phyloP scores from a whole-genome alignment of 2,113 vertebrate species.

The Nothoprocta pentlandii region DNA sequence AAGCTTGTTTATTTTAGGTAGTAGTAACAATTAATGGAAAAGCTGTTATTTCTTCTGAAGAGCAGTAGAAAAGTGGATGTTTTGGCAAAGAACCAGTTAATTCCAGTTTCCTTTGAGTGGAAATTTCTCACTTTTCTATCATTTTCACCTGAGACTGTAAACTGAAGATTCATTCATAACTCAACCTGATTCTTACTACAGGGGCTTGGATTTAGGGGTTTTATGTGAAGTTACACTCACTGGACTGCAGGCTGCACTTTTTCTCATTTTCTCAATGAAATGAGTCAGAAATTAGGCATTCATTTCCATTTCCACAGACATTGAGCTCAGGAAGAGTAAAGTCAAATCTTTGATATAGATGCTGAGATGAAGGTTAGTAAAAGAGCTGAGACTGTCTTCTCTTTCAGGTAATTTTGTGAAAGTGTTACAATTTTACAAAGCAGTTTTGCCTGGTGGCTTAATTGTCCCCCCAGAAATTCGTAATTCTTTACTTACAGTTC shows the following conservation, averaged over 20 bases:
- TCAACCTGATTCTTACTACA: not conserved
- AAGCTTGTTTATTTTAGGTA: not conserved
- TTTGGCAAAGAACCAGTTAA: not conserved
- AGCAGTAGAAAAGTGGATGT: not conserved
- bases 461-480: not conserved
- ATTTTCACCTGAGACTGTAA: not conserved
- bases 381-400: not conserved
- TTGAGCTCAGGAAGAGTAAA: not conserved
- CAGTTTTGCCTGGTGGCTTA: constrained; percentile 5
- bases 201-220: not conserved
- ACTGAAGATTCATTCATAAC: not conserved
- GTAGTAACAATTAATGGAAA: not conserved
- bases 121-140: not conserved
- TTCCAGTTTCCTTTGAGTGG: not conserved
- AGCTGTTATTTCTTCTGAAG: not conserved
- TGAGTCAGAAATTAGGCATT: not conserved
- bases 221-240: not conserved
- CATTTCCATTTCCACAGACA: not conserved
- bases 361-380: not conserved
- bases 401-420: not conserved
- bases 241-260: not conserved
- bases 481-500: not conserved
- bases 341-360: not conserved
- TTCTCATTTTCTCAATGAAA: not conserved
- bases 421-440: not conserved